Evolutionary conservation across 2,797 vertebrate genomes (phyloP), one percentile per base, ranked within the genome.

Genomic region (Onychomys arenicola): DNA sequence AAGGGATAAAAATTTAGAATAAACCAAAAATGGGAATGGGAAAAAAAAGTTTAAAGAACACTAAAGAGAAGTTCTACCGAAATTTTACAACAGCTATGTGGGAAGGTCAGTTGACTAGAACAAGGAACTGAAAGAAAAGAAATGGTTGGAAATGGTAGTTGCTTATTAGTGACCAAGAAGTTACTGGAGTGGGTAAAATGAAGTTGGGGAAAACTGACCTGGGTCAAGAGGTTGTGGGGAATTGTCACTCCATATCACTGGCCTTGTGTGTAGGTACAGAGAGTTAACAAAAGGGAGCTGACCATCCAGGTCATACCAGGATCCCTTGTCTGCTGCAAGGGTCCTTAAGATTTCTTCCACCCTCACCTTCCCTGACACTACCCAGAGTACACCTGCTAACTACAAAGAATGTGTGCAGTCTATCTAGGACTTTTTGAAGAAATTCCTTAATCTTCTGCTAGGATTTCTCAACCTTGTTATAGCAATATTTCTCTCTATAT

Each of bases 401-500:
- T 73, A n/a, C 5, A 32, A 76, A 90, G 63, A 92, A 92, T 29
- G 40, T 71, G 0, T 59, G 7, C 17, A 77, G 78, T 91, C 61
- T 61, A 0, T 73, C 13, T 16, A 71, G 29, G 46, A 37, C 81
- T 88, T 95, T 77, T 83, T 77, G 52, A 90, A 90, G 77, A 95
- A 95, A 91, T 73, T 32, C 29, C 65, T 88, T 91, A 71, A 55
- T 59, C 67, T 91, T 46, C 73, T 93, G n/a, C n/a, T 88, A 13
- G 91, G 57, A 90, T 94, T 69, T 95, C 57, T 65, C 65, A 46
- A 29, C 63, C 37, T 91, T 88, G n/a, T 5, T 86, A 73, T 34
- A 37, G 14, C 65, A 91, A 14, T 69, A 59, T 88, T 89, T 97
- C 85, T 61, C 25, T 93, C 25, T 57, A 85, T 96, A 71, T 95